A percentile compares a stretch with the other conserved stretches of the same genome.
Conservation (phyloP, 2,888 invertebrate genomes). For the Drosophila koepferae region DNA sequence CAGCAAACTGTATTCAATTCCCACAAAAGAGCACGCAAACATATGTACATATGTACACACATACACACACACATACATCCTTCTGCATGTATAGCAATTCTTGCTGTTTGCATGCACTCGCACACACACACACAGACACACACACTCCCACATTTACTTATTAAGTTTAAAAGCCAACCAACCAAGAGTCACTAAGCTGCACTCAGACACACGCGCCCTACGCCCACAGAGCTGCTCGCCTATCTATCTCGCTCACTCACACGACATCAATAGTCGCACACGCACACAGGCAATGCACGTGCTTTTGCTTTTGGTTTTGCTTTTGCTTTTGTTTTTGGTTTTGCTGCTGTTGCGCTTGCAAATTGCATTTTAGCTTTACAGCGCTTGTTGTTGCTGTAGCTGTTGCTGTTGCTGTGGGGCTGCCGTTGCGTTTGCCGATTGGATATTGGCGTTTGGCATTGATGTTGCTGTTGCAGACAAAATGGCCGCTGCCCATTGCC, state of each 20-base stretch:
- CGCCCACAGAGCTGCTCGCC: conserved; percentile 18
- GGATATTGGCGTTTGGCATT: conserved; percentile 23
- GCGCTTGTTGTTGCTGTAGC: conserved; percentile 15
- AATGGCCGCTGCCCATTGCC: conserved; percentile 48
- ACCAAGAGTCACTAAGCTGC: conserved; percentile 52
- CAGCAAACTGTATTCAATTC: not conserved
- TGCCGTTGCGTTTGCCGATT: conserved; percentile 51
- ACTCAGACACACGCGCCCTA: conserved; percentile 25
- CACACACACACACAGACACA: not conserved
- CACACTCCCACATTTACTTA: not conserved
- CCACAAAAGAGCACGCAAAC: not conserved
- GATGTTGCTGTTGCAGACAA: conserved; percentile 39
- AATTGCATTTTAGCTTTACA: conserved; percentile 40
- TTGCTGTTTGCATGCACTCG: not conserved
- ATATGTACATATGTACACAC: not conserved
- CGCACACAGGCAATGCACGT: conserved; percentile 45
- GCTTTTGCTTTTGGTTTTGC: conserved; percentile 29
- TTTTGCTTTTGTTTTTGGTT: not conserved
- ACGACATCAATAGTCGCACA: not conserved
- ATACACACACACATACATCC: not conserved
- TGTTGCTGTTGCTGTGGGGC: conserved; percentile 31
- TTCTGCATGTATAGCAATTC: conserved; percentile 6
- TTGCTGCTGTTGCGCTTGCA: conserved; percentile 35
- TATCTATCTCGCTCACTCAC: conserved; percentile 10
- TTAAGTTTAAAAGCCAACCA: conserved; percentile 34